A percentile compares a stretch with the other conserved stretches of the same genome.
These are phyloP conservation scores for Teinopalpus imperialis DNA, from an alignment of 2,888 invertebrate genomes.

Conservation along the genomic window DNA sequence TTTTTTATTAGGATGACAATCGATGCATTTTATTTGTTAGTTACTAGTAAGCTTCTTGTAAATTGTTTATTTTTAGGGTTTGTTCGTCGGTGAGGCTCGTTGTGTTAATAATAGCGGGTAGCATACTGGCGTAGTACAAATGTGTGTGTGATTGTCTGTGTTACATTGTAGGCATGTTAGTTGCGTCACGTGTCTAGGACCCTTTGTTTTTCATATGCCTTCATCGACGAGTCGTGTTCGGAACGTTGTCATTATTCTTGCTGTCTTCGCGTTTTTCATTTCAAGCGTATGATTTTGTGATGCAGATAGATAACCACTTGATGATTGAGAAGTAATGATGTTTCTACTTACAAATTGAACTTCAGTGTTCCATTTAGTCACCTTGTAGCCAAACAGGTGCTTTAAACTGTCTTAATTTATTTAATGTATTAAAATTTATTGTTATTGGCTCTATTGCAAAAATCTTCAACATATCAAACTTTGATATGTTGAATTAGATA, in stretches of 20 bases:
- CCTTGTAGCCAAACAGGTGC: too few relatives aligned
- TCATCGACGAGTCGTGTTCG: conserved; percentile 9
- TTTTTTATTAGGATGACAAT: conserved; percentile 46
- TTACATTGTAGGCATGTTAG: conserved; percentile 34
- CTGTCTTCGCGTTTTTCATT: too few relatives aligned
- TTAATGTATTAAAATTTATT: too few relatives aligned
- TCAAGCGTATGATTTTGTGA: too few relatives aligned
- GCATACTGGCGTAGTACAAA: conserved; percentile 79
- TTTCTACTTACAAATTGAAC: too few relatives aligned
- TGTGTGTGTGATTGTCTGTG: conserved; percentile 58
- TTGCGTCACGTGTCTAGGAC: conserved; percentile 34
- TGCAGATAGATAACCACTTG: too few relatives aligned
- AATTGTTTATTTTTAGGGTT: conserved; percentile 45
- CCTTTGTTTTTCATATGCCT: conserved; percentile 29
- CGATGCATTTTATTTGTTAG: conserved; percentile 62
- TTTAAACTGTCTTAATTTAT: too few relatives aligned
- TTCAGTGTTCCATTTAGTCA: too few relatives aligned
- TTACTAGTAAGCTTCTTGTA: conserved; percentile 44
- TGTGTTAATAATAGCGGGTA: conserved; percentile 57
- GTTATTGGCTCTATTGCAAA: background rate
- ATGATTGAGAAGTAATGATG: too few relatives aligned
- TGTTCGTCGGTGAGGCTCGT: conserved; percentile 52
- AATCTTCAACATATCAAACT: too few relatives aligned
- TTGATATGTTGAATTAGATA: too few relatives aligned
- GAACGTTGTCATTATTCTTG: too few relatives aligned